phyloP scores from a whole-genome alignment of 2,888 invertebrate species.

The Epinotia nisella region DNA sequence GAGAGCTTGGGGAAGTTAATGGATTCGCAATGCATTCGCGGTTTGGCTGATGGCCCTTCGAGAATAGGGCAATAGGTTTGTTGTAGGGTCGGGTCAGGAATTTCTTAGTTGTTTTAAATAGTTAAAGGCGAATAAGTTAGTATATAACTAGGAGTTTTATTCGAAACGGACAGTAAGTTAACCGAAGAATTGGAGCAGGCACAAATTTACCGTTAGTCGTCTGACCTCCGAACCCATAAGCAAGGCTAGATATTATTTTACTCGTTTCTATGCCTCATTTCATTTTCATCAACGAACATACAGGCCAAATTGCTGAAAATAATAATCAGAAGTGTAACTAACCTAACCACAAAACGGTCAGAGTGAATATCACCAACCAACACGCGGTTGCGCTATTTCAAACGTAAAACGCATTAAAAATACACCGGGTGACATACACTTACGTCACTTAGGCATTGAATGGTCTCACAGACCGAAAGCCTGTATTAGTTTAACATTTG shows the following conservation, averaged over 20 bases:
- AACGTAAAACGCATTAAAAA: neutral
- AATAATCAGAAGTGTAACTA: neutral
- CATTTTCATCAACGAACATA: neutral
- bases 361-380: conserved; percentile 11
- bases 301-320: neutral
- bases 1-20: neutral
- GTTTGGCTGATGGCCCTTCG: conserved; percentile 15
- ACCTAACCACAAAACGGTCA: neutral
- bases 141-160: neutral
- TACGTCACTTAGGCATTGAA: neutral
- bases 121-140: neutral
- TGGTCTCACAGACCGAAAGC: neutral
- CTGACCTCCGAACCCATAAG: neutral
- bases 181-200: no score
- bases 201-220: neutral
- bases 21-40: conserved; percentile 26
- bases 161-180: no score
- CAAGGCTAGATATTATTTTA: neutral
- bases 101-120: neutral
- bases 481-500: conserved; percentile 17
- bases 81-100: conserved; percentile 8
- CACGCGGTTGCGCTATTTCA: neutral
- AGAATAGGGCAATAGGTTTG: conserved; percentile 25
- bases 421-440: neutral
- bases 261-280: neutral